Base-by-base conservation (phyloP, 2,888 invertebrate genomes). In the Pseudanteris insignis region DNA sequence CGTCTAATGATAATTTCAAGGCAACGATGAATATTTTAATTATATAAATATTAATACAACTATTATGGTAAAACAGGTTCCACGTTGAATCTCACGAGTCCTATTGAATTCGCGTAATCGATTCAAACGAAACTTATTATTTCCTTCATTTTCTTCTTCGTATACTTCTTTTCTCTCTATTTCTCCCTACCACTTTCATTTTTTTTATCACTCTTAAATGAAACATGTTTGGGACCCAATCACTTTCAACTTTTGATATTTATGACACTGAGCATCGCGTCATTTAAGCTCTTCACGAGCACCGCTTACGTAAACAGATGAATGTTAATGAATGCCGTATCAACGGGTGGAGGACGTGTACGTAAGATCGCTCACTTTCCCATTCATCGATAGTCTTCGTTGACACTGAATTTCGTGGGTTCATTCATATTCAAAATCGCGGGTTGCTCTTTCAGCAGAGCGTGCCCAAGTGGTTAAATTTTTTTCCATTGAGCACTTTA, bases 191-290 rank as follows among this genome's bases (percentile, higher is more conserved):
- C n/a, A 12, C 9, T 9, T 13, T 32, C 18, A 11, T 21, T 26
- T 36, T 9, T 40, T 30, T 29, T 21, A 47, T 51, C 25, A 13
- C 47, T 44, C 11, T 30, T 5, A 50, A 48, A 37, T 48, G 10
- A 40, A 57, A 64, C 36, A 57, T 43, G 53, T 55, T 28, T n/a
- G n/a, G 33, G 51, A 36, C 57, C 51, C 60, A 33, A 43, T 60
- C 55, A 59, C 59, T 59, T 59, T 63, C 59, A 63, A 63, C 63
- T 63, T 59, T 55, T 63, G 63, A 63, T 63, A 61, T 61, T 65
- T 63, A 54, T 65, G 37, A 57, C 18, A 54, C 37, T 30, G 37
- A 65, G 62, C 46, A 60, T 60, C 54, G 50, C 55, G 57, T 57
- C 51, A 51, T 53, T 55, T 61, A 50, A 59, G 48, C 41, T 46